A percentile compares a stretch with the other conserved stretches of the same genome.
These are phyloP conservation scores for Takifugu bimaculatus DNA, from an alignment of 2,113 vertebrate species.

Conservation along the genomic window DNA sequence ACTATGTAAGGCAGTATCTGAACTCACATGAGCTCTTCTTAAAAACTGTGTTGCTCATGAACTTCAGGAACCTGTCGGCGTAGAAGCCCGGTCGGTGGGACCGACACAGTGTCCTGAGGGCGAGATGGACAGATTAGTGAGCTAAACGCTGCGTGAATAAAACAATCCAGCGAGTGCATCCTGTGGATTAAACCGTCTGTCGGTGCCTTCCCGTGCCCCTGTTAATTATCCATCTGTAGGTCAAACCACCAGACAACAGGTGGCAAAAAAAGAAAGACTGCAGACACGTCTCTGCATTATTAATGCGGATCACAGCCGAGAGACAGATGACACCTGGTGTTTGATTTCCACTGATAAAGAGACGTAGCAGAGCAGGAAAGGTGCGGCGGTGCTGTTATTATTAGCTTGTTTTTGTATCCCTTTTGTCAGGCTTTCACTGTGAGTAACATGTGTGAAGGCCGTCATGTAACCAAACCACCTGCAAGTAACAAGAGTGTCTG, in stretches of 20 bases:
- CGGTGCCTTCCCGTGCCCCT: conserved; percentile 13
- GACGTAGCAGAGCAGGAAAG: conserved; percentile 1
- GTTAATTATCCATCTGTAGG: conserved; percentile 25
- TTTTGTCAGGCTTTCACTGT: conserved; percentile 3
- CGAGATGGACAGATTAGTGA: conserved; percentile 44
- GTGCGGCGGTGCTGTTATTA: conserved; percentile 6
- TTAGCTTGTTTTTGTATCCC: conserved; percentile 18
- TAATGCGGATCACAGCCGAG: conserved; percentile 47
- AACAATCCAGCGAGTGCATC: conserved; percentile 16
- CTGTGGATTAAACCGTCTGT: conserved; percentile 23
- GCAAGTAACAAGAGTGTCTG: not conserved
- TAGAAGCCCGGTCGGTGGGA: conserved; percentile 97
- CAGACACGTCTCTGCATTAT: conserved; percentile 51
- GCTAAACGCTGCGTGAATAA: conserved; percentile 32
- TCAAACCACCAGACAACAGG: conserved; percentile 22
- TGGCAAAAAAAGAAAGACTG: not conserved
- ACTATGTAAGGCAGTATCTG: conserved; percentile 54
- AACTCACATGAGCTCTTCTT: conserved; percentile 95
- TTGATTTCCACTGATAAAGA: conserved; percentile 35
- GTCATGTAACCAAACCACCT: conserved; percentile 1
- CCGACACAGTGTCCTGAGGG: conserved; percentile 91
- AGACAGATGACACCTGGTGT: conserved; percentile 64
- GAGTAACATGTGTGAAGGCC: conserved; percentile 20
- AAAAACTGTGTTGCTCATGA: conserved; percentile 95
- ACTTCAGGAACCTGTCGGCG: conserved; percentile 95